phyloP scores from a whole-genome alignment of 1,140 invertebrate genomes.

The Ceratina japonica region DNA sequence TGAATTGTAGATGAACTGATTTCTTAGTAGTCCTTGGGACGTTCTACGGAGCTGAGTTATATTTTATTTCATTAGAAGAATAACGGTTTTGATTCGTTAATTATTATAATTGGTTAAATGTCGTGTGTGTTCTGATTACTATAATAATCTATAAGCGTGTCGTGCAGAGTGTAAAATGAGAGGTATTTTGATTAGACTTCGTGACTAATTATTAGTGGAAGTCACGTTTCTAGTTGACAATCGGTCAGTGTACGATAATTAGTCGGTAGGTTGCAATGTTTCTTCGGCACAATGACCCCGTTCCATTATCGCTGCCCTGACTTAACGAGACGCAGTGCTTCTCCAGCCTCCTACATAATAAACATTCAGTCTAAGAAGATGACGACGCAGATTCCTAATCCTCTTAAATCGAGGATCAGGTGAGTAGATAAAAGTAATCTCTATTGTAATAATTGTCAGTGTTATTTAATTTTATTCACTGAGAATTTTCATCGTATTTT shows the following conservation, averaged over 20 bases:
- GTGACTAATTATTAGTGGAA: slow-evolving; percentile 36
- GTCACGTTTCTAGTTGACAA: slow-evolving; percentile 23
- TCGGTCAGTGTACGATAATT: slow-evolving; percentile 20
- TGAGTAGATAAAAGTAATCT: background rate
- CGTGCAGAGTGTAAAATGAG: too few relatives aligned
- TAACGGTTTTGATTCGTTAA: too few relatives aligned
- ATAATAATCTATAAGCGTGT: background rate
- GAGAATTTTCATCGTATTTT: too few relatives aligned
- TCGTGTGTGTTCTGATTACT: too few relatives aligned
- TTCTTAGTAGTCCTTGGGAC: background rate
- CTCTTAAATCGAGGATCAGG: slow-evolving; percentile 15
- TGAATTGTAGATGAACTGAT: too few relatives aligned
- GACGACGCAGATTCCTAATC: slow-evolving; percentile 20
- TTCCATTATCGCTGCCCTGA: slow-evolving; percentile 49
- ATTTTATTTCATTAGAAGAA: too few relatives aligned
- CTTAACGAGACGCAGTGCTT: slow-evolving; percentile 61
- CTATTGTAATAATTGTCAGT: too few relatives aligned
- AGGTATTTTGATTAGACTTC: slow-evolving; percentile 11
- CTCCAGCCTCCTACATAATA: background rate
- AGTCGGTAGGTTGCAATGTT: slow-evolving; percentile 13
- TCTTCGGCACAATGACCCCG: slow-evolving; percentile 35
- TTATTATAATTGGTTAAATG: too few relatives aligned
- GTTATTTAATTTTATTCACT: too few relatives aligned
- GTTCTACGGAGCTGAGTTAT: too few relatives aligned
- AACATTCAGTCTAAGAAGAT: background rate